Conservation (phyloP, 2,113 vertebrate genomes). For the Chaetodon auriga region DNA sequence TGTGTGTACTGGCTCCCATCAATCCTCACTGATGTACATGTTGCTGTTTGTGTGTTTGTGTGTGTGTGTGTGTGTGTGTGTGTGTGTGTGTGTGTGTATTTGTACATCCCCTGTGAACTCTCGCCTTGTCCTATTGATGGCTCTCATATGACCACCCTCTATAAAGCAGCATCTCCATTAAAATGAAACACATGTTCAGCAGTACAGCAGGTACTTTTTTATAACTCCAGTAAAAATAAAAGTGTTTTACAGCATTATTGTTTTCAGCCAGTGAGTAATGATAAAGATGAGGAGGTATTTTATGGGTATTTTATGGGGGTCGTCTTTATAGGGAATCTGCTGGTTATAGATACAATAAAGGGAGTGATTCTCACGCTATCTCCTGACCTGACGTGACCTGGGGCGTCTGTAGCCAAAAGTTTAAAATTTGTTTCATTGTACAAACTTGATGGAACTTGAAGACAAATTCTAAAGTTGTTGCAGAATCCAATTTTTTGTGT, state of each 20-base stretch:
- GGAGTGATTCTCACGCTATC: slow-evolving; percentile 80
- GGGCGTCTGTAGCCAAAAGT: not conserved
- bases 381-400: slow-evolving; percentile 46
- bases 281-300: slow-evolving; percentile 77
- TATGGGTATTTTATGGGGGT: slow-evolving; percentile 83
- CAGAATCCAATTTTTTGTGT: not conserved
- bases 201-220: slow-evolving; percentile 75
- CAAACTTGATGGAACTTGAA: not conserved
- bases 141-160: slow-evolving; percentile 79
- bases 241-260: slow-evolving; percentile 85
- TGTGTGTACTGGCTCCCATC: slow-evolving; percentile 56
- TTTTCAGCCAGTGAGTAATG: slow-evolving; percentile 80
- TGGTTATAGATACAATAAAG: slow-evolving; percentile 74
- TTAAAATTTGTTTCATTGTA: not conserved
- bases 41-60: slow-evolving; percentile 40
- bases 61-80: slow-evolving; percentile 41
- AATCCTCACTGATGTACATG: slow-evolving; percentile 47
- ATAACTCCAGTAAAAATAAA: slow-evolving; percentile 82
- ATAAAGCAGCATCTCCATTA: slow-evolving; percentile 83
- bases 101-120: slow-evolving; percentile 68
- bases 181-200: slow-evolving; percentile 76
- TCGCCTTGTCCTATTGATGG: slow-evolving; percentile 77
- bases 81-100: slow-evolving; percentile 17
- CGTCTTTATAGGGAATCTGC: slow-evolving; percentile 78
- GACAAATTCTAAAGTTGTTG: not conserved